A percentile compares a stretch with the other conserved stretches of the same genome.
These are phyloP conservation scores for Prorops nasuta DNA, from an alignment of 1,140 invertebrate species.

Conservation along the genomic window DNA sequence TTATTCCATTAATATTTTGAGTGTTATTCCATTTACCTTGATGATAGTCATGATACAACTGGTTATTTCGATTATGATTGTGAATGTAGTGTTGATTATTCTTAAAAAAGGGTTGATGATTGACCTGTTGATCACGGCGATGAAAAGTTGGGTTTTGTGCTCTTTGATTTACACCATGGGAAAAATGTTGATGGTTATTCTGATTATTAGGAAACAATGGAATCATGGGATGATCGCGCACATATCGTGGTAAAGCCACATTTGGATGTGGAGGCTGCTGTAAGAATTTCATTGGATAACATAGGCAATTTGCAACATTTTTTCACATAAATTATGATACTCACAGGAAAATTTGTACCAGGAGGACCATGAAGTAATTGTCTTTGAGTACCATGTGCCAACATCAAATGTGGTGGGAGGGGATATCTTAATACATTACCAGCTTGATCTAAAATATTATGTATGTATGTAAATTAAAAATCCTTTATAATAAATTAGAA, in stretches of 20 bases:
- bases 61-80: slow-evolving; percentile 42
- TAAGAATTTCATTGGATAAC: background rate
- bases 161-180: slow-evolving; percentile 50
- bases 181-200: slow-evolving; percentile 34
- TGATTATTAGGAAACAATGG: slow-evolving; percentile 41
- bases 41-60: slow-evolving; percentile 36
- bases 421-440: slow-evolving; percentile 55
- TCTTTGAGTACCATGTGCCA: slow-evolving; percentile 40
- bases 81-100: slow-evolving; percentile 50
- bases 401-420: slow-evolving; percentile 42
- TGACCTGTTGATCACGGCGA: slow-evolving; percentile 38
- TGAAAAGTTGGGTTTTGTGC: slow-evolving; percentile 44
- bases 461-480: slow-evolving; percentile 3
- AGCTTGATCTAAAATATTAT: slow-evolving; percentile 39
- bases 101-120: slow-evolving; percentile 50
- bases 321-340: slow-evolving; percentile 8
- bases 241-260: slow-evolving; percentile 34
- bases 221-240: slow-evolving; percentile 42
- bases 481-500: background rate
- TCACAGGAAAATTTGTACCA: slow-evolving; percentile 42
- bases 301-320: too few relatives aligned
- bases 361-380: slow-evolving; percentile 44
- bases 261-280: slow-evolving; percentile 40
- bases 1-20: slow-evolving; percentile 40
- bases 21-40: slow-evolving; percentile 36